Percentiles rank a stretch among this genome's conserved stretches.
phyloP scores from a whole-genome alignment of 2,888 invertebrate genomes.

The Melieria picta region DNA sequence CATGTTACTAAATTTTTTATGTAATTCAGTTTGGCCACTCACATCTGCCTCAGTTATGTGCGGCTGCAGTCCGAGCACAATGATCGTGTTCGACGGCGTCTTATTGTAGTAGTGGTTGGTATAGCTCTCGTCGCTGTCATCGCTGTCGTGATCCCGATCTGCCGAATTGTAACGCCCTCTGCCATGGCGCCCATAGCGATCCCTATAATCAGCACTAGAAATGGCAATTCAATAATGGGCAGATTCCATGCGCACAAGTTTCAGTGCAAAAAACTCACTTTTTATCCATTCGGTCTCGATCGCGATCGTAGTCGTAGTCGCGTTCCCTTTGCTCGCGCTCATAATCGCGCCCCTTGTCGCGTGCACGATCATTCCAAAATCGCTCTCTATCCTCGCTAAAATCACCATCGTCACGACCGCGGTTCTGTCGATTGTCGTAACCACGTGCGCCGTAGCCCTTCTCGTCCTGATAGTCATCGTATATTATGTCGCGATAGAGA shows the following conservation, averaged over 20 bases:
- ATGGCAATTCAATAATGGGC: neutral
- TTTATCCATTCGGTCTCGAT: conserved; percentile 48
- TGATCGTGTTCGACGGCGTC: conserved; percentile 76
- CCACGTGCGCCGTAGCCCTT: conserved; percentile 45
- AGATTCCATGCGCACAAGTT: neutral
- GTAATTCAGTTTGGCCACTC: conserved; percentile 59
- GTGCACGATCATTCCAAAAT: conserved; percentile 46
- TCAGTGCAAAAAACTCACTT: conserved; percentile 22
- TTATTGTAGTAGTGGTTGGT: conserved; percentile 69
- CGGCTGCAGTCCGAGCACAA: conserved; percentile 78
- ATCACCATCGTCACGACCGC: conserved; percentile 50
- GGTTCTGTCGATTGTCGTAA: conserved; percentile 45
- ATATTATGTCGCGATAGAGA: conserved; percentile 62
- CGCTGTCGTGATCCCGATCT: conserved; percentile 58
- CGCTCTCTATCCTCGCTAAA: conserved; percentile 45
- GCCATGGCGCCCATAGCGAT: conserved; percentile 46
- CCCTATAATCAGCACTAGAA: conserved; percentile 37
- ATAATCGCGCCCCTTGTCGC: conserved; percentile 47
- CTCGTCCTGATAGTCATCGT: conserved; percentile 64
- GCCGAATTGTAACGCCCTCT: conserved; percentile 52
- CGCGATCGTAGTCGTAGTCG: conserved; percentile 48
- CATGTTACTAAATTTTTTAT: conserved; percentile 24
- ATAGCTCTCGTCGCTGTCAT: conserved; percentile 59
- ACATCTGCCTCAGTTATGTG: conserved; percentile 83
- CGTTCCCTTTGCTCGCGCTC: conserved; percentile 51